Percentiles rank a stretch among this genome's conserved stretches.
Evolutionary conservation across 2,113 vertebrate species (phyloP).

Genomic region (Stegastes partitus): DNA sequence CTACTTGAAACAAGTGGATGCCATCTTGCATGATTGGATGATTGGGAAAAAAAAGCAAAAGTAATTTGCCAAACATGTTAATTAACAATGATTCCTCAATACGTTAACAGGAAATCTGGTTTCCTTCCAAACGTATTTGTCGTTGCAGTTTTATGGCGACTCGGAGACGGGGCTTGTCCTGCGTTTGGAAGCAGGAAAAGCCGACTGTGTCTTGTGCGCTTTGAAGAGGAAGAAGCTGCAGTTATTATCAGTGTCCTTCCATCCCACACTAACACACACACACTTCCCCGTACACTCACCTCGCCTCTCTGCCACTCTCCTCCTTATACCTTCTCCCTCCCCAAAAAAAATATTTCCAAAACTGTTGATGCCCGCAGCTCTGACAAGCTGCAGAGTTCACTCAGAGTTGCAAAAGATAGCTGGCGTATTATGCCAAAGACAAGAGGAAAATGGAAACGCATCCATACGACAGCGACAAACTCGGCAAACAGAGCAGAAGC

Average conservation of each 20-base stretch:
- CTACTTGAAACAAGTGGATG: neutral
- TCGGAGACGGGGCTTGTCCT: neutral
- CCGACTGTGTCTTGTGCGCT: neutral
- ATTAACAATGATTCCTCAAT: neutral
- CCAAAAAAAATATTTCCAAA: conserved; percentile 60
- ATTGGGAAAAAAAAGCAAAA: neutral
- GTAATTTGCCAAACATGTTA: neutral
- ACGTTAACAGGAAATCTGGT: too few relatives aligned
- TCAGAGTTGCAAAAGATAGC: conserved; percentile 59
- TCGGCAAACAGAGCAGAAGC: conserved; percentile 9
- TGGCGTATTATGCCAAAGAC: conserved; percentile 15
- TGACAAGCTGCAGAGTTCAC: conserved; percentile 58
- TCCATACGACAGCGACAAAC: conserved; percentile 9
- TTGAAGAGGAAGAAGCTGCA: conserved; percentile 2
- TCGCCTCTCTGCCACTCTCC: neutral
- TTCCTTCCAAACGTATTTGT: too few relatives aligned
- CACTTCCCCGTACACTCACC: neutral
- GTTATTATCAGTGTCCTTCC: conserved; percentile 16
- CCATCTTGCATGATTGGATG: neutral
- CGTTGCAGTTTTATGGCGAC: neutral
- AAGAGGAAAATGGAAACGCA: conserved; percentile 4
- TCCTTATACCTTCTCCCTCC: conserved; percentile 18
- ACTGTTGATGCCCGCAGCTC: conserved; percentile 72
- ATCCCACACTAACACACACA: conserved; percentile 1
- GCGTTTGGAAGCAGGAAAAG: neutral